These are phyloP conservation scores for Noctua comes DNA, from an alignment of 2,888 invertebrate species.

Conservation along the genomic window DNA sequence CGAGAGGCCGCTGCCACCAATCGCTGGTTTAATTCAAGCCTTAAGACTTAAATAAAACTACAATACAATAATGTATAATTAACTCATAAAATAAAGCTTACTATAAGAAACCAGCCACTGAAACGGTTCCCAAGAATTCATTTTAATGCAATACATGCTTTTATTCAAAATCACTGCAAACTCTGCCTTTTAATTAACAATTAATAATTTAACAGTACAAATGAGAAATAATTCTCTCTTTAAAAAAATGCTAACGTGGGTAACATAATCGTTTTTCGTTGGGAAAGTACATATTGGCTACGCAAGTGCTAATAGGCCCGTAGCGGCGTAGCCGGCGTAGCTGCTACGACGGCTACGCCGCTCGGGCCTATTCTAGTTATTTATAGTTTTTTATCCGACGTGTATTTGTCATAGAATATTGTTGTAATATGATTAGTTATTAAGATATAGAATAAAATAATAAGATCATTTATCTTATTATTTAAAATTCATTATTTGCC, in stretches of 20 bases:
- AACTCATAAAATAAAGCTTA: background rate
- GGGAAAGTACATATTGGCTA: background rate
- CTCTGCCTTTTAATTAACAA: background rate
- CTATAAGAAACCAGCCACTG: background rate
- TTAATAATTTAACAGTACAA: background rate
- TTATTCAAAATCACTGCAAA: background rate
- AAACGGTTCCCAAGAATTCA: background rate
- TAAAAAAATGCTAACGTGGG: background rate
- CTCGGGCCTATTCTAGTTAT: background rate
- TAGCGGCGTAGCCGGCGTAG: slow-evolving; percentile 24
- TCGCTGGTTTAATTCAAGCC: background rate
- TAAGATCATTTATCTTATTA: background rate
- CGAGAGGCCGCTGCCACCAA: no score
- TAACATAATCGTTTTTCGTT: background rate
- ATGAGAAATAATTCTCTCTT: background rate
- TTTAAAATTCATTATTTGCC: background rate
- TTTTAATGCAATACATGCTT: background rate
- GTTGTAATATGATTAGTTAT: background rate
- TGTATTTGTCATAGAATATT: background rate
- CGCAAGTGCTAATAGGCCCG: slow-evolving; percentile 23
- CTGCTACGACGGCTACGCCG: slow-evolving; percentile 12
- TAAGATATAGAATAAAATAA: background rate
- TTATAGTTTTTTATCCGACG: background rate
- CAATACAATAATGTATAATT: background rate
- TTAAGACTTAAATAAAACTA: background rate